Conservation (phyloP, 2,888 invertebrate species). For the Ichneumoninae sp. region DNA sequence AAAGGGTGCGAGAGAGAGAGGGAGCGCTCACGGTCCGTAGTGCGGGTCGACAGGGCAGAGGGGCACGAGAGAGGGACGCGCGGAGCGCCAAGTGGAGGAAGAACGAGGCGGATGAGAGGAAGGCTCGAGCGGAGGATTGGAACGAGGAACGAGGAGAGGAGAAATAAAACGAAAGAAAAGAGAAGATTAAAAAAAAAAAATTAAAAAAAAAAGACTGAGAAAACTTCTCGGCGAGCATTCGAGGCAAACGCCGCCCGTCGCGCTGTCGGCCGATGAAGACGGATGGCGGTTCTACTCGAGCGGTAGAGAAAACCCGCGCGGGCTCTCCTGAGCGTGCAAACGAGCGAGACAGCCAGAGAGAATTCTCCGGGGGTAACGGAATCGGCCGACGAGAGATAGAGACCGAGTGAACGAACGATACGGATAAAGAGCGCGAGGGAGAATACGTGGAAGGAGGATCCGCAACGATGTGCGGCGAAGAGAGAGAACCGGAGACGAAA, state of each 20-base stretch:
- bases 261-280: slow-evolving; percentile 85
- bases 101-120: slow-evolving; percentile 70
- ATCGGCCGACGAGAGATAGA: slow-evolving; percentile 37
- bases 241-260: slow-evolving; percentile 85
- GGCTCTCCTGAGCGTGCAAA: slow-evolving; percentile 67
- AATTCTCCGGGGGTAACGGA: slow-evolving; percentile 64
- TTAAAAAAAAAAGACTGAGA: slow-evolving; percentile 76
- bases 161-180: slow-evolving; percentile 67
- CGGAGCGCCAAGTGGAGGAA: slow-evolving; percentile 66
- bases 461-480: slow-evolving; percentile 22
- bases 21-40: slow-evolving; percentile 55
- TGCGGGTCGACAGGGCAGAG: slow-evolving; percentile 73
- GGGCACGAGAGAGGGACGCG: slow-evolving; percentile 74
- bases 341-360: slow-evolving; percentile 68
- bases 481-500: slow-evolving; percentile 55
- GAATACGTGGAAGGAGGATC: slow-evolving; percentile 51
- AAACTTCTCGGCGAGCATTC: slow-evolving; percentile 83
- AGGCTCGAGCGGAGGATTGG: slow-evolving; percentile 59
- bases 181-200: slow-evolving; percentile 47
- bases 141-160: slow-evolving; percentile 62
- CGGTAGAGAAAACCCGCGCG: slow-evolving; percentile 70
- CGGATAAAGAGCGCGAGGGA: slow-evolving; percentile 45
- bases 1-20: slow-evolving; percentile 48
- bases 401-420: slow-evolving; percentile 43
- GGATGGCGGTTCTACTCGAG: slow-evolving; percentile 81